These are phyloP conservation scores for Ammodramus savannarum DNA, from an alignment of 2,113 vertebrate species.

Conservation along the genomic window DNA sequence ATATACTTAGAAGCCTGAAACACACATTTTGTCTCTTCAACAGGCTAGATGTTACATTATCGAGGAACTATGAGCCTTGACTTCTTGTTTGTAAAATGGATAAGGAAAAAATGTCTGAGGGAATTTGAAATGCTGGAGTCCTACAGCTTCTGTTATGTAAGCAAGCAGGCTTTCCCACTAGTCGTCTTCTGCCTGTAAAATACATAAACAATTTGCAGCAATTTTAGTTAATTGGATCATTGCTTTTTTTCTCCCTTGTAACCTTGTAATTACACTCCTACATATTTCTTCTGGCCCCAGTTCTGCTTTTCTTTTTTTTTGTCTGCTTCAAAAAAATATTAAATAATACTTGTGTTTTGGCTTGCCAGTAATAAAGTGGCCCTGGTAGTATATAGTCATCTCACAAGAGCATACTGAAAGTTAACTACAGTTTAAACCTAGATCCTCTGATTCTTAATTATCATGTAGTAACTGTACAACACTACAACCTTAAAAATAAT, in stretches of 20 bases:
- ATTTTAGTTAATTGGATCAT: background rate
- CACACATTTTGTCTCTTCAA: background rate
- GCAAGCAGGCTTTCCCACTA: background rate
- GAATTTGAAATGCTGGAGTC: background rate
- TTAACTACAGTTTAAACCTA: background rate
- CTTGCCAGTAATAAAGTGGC: background rate
- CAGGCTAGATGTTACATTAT: background rate
- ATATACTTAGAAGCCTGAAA: background rate
- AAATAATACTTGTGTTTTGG: background rate
- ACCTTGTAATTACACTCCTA: background rate
- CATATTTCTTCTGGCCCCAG: background rate
- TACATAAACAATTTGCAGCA: background rate
- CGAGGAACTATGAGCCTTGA: background rate
- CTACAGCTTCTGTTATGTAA: background rate
- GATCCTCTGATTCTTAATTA: slow-evolving; percentile 25
- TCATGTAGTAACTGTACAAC: background rate
- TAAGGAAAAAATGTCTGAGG: background rate
- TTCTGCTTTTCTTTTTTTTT: background rate
- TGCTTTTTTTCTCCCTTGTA: background rate
- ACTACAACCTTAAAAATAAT: background rate
- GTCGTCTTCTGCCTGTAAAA: background rate
- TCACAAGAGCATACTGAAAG: background rate
- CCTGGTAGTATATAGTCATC: background rate
- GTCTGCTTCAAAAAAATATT: background rate
- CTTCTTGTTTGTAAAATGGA: background rate